Evolutionary conservation across 1,140 invertebrate genomes (phyloP).

Genomic region (Drosophila santomea): DNA sequence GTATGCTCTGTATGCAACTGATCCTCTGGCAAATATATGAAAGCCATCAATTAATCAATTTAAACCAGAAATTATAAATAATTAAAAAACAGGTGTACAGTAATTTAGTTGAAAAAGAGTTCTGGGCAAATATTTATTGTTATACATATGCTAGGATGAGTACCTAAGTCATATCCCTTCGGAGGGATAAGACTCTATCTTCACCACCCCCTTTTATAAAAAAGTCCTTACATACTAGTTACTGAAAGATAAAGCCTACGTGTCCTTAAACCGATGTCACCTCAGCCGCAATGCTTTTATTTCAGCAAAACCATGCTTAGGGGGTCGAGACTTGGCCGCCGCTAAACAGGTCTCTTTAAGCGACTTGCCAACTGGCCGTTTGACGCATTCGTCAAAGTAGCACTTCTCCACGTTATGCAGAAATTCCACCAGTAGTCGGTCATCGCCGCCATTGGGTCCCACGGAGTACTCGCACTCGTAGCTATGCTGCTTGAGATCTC

Average conservation of each 20-base stretch:
- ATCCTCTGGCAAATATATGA: too few species aligned
- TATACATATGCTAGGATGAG: slow-evolving; percentile 20
- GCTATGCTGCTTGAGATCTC: slow-evolving; percentile 86
- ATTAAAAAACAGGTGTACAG: neutral
- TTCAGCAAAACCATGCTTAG: slow-evolving; percentile 85
- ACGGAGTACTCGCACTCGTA: slow-evolving; percentile 87
- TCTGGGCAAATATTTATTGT: neutral
- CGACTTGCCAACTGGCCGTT: slow-evolving; percentile 81
- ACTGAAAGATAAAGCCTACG: neutral
- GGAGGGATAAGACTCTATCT: neutral
- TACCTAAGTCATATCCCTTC: neutral
- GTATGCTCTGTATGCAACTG: neutral
- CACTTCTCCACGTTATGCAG: slow-evolving; percentile 87
- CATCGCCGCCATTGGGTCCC: slow-evolving; percentile 90
- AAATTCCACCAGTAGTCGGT: slow-evolving; percentile 88
- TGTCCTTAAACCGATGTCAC: slow-evolving; percentile 39
- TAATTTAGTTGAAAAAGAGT: neutral
- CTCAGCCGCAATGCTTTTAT: slow-evolving; percentile 84
- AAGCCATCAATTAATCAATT: too few species aligned
- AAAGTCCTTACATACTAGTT: slow-evolving; percentile 32
- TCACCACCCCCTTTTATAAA: slow-evolving; percentile 45
- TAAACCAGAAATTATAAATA: too few species aligned
- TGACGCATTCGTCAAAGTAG: slow-evolving; percentile 85
- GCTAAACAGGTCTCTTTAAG: slow-evolving; percentile 87
- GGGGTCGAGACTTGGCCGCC: slow-evolving; percentile 84